Percentiles rank a stretch among this genome's conserved stretches.
These are phyloP conservation scores for Chloropsis cyanopogon DNA, from an alignment of 2,113 vertebrate species.

Conservation along the genomic window DNA sequence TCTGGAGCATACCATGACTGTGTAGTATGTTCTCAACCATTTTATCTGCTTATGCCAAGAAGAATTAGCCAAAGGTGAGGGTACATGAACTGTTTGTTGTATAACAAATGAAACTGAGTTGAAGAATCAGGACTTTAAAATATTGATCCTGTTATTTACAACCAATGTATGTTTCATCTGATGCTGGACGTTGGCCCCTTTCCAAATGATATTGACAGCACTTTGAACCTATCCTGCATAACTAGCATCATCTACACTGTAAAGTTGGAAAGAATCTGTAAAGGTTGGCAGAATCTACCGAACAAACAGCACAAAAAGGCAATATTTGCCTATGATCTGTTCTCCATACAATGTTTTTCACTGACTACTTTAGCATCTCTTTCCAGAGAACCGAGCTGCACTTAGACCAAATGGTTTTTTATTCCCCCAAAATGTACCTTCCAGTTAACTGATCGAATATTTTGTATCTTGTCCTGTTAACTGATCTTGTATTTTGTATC, in stretches of 20 bases:
- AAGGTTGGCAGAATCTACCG: background rate
- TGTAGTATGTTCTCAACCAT: background rate
- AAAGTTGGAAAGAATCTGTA: background rate
- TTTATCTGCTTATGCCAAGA: background rate
- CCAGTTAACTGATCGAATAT: background rate
- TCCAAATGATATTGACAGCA: background rate
- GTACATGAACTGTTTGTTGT: background rate
- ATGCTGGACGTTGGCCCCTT: background rate
- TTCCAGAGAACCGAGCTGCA: background rate
- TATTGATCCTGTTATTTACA: background rate
- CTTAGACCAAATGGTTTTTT: conserved; percentile 7
- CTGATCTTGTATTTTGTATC: background rate
- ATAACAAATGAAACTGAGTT: background rate
- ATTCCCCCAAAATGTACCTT: background rate
- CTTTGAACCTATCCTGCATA: background rate
- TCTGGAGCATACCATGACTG: background rate
- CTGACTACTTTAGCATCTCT: conserved; percentile 17
- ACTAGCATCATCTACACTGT: conserved; percentile 8
- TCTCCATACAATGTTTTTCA: conserved; percentile 14
- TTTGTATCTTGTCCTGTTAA: conserved; percentile 1
- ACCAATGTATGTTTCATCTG: background rate
- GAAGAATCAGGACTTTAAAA: background rate
- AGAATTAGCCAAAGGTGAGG: background rate
- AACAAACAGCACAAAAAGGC: background rate
- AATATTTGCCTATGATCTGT: background rate